phyloP scores from a whole-genome alignment of 2,888 invertebrate genomes.

The Argyra leucocephala region DNA sequence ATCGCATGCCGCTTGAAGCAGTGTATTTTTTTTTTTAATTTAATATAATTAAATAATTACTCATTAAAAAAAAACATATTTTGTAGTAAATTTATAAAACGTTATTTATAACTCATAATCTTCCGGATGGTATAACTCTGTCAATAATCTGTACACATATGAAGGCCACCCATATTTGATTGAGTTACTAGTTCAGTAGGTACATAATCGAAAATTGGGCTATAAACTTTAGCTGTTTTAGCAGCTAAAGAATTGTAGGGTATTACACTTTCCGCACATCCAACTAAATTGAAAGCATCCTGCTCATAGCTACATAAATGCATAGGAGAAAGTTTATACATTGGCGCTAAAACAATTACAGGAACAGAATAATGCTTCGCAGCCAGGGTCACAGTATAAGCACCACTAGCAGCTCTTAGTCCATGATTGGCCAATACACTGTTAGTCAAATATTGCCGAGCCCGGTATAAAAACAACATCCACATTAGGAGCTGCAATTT shows the following conservation, averaged over 20 bases:
- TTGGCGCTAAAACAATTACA: constrained; percentile 77
- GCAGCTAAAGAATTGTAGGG: constrained; percentile 51
- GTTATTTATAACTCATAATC: constrained; percentile 58
- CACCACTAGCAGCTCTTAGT: constrained; percentile 63
- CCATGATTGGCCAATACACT: constrained; percentile 88
- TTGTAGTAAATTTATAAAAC: too few relatives aligned
- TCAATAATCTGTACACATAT: constrained; percentile 82
- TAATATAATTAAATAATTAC: too few relatives aligned
- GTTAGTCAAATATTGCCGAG: constrained; percentile 76
- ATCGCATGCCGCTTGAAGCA: too few relatives aligned
- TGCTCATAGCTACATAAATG: constrained; percentile 67
- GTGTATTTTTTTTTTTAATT: too few relatives aligned
- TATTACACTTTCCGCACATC: constrained; percentile 62
- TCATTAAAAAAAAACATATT: too few relatives aligned
- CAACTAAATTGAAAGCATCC: constrained; percentile 65
- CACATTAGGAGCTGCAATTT: constrained; percentile 63
- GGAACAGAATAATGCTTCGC: constrained; percentile 86
- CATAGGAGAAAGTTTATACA: constrained; percentile 79
- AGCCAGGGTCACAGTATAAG: constrained; percentile 70
- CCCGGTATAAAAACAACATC: constrained; percentile 80
- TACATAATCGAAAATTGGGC: constrained; percentile 84
- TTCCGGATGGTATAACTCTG: constrained; percentile 82
- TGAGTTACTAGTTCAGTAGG: constrained; percentile 86
- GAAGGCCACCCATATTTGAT: constrained; percentile 91
- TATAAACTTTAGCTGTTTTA: constrained; percentile 52